Evolutionary conservation across 2,888 invertebrate genomes (phyloP).

Genomic region (Eupithecia inturbata): DNA sequence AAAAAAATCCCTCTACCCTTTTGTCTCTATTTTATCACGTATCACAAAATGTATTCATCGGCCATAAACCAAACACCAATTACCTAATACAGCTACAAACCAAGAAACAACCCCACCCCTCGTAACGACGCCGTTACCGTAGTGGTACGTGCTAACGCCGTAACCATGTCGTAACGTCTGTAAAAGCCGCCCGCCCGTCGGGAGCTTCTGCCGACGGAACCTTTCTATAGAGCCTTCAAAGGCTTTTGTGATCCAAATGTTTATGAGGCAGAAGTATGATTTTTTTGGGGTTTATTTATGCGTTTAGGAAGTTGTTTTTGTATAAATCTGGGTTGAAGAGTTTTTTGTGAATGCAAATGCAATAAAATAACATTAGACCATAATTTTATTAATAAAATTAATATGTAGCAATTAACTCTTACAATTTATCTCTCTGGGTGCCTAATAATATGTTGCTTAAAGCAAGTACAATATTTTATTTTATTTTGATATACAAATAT

Average conservation of each 20-base stretch:
- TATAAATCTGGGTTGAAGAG: neutral
- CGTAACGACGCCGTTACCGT: slow-evolving; percentile 16
- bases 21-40: neutral
- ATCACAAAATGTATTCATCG: neutral
- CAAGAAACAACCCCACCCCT: slow-evolving; percentile 25
- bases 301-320: slow-evolving; percentile 15
- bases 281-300: slow-evolving; percentile 17
- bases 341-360: neutral
- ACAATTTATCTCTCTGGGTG: neutral
- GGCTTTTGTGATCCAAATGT: slow-evolving; percentile 9
- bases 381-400: neutral
- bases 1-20: neutral
- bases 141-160: neutral
- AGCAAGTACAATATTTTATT: too few relatives aligned
- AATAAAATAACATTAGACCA: neutral
- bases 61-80: slow-evolving; percentile 4
- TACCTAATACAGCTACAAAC: slow-evolving; percentile 1
- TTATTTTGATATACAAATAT: neutral
- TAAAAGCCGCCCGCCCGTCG: neutral
- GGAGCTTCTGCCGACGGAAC: neutral
- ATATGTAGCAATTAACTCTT: neutral
- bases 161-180: neutral
- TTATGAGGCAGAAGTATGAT: neutral
- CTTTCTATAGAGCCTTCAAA: neutral
- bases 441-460: neutral